Conservation (phyloP, 2,888 invertebrate species). For the Cacoxenus indagator region DNA sequence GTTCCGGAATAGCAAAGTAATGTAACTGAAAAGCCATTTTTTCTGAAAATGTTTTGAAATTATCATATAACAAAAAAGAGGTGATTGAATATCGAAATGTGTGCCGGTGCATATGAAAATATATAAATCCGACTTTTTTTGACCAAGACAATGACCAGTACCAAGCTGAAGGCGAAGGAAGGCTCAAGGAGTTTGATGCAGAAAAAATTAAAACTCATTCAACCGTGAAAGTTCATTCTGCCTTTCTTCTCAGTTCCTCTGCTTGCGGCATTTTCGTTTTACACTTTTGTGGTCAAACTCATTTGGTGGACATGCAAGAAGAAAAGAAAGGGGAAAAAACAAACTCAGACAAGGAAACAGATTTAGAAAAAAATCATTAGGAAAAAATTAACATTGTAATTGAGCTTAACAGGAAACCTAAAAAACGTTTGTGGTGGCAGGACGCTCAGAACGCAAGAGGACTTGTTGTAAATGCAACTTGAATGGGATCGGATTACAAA, state of each 20-base stretch:
- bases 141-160: slow-evolving; percentile 10
- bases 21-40: slow-evolving; percentile 22
- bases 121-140: slow-evolving; percentile 23
- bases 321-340: slow-evolving; percentile 14
- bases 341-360: slow-evolving; percentile 27
- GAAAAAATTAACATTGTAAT: slow-evolving; percentile 63
- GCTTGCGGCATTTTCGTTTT: slow-evolving; percentile 56
- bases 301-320: slow-evolving; percentile 39
- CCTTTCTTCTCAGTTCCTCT: slow-evolving; percentile 51
- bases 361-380: slow-evolving; percentile 39
- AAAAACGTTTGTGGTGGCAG: slow-evolving; percentile 58
- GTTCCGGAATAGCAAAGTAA: slow-evolving; percentile 58
- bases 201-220: slow-evolving; percentile 61
- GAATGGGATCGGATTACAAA: slow-evolving; percentile 51
- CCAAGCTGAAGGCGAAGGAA: slow-evolving; percentile 29
- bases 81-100: slow-evolving; percentile 53
- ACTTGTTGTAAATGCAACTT: slow-evolving; percentile 46
- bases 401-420: slow-evolving; percentile 71
- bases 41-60: slow-evolving; percentile 15
- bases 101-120: neutral
- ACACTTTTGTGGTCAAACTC: slow-evolving; percentile 51
- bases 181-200: slow-evolving; percentile 25
- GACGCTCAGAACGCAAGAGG: too few species aligned
- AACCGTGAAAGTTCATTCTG: slow-evolving; percentile 53
- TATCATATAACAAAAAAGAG: slow-evolving; percentile 10